Conservation (phyloP, 2,888 invertebrate genomes). For the Drosophila pseudotakahashii region DNA sequence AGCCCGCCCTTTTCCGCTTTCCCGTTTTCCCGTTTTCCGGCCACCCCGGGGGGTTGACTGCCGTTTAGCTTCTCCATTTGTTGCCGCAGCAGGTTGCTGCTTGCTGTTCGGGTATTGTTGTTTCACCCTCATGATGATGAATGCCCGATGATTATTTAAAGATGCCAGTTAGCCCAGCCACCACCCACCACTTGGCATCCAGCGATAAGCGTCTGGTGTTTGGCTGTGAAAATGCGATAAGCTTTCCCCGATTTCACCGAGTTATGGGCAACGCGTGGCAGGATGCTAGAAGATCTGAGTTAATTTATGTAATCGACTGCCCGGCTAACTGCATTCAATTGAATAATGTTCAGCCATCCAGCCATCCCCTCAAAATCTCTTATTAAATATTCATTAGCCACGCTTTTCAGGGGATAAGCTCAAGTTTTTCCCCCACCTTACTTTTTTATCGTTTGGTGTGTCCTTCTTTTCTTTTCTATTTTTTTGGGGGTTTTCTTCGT, state of each 20-base stretch:
- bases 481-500: conserved; percentile 4
- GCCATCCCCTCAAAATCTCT: conserved; percentile 32
- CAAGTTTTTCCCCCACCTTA: conserved; percentile 4
- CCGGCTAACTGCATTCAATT: conserved; percentile 63
- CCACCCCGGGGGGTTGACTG: conserved; percentile 42
- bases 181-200: conserved; percentile 29
- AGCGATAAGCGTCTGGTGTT: conserved; percentile 78
- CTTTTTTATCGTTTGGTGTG: neutral
- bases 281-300: conserved; percentile 45
- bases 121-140: conserved; percentile 73
- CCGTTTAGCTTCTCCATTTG: conserved; percentile 42
- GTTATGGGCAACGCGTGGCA: conserved; percentile 71
- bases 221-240: conserved; percentile 83
- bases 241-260: conserved; percentile 65
- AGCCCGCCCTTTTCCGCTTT: conserved; percentile 20
- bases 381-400: conserved; percentile 83
- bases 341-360: conserved; percentile 73
- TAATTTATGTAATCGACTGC: conserved; percentile 76
- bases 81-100: conserved; percentile 44
- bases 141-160: conserved; percentile 83
- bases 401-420: conserved; percentile 40
- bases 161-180: conserved; percentile 66
- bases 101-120: neutral
- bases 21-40: conserved; percentile 10
- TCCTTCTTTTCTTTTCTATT: neutral